Conservation (phyloP, 1,140 invertebrate species). For the Stenopsyche tienmushanensis region DNA sequence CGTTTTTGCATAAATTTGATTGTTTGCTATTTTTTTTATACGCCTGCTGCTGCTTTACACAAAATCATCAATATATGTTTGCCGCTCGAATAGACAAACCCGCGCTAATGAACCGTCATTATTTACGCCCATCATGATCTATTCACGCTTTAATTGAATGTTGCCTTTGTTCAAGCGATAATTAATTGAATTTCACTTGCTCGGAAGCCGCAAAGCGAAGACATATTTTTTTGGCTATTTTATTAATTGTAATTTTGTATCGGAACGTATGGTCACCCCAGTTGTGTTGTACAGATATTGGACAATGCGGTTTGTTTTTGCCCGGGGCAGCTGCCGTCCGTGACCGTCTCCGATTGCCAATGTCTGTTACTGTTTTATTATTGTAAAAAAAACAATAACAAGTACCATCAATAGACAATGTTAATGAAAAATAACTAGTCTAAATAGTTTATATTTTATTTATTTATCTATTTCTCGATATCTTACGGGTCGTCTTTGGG, state of each 20-base stretch:
- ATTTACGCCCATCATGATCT: background rate
- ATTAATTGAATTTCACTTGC: constrained; percentile 7
- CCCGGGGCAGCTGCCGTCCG: constrained; percentile 17
- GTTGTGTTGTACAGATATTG: background rate
- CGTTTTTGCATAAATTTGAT: background rate
- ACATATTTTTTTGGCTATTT: no score
- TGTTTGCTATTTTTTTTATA: background rate
- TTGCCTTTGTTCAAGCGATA: background rate
- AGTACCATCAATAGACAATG: background rate
- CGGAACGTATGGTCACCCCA: background rate
- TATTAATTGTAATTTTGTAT: no score
- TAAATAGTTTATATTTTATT: no score
- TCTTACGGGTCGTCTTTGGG: no score
- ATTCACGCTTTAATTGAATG: constrained; percentile 9
- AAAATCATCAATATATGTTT: background rate
- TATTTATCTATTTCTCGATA: no score
- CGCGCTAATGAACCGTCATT: constrained; percentile 2
- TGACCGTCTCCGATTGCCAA: constrained; percentile 23
- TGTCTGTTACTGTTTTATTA: constrained; percentile 19
- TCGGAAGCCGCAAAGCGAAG: no score
- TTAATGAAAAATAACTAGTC: no score
- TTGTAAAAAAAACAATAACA: constrained; percentile 14
- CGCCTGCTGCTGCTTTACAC: background rate
- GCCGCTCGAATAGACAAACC: background rate
- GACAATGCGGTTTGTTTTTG: constrained; percentile 23